Base-by-base conservation (phyloP, 2,113 vertebrate genomes). In the Rhinogobius similis region DNA sequence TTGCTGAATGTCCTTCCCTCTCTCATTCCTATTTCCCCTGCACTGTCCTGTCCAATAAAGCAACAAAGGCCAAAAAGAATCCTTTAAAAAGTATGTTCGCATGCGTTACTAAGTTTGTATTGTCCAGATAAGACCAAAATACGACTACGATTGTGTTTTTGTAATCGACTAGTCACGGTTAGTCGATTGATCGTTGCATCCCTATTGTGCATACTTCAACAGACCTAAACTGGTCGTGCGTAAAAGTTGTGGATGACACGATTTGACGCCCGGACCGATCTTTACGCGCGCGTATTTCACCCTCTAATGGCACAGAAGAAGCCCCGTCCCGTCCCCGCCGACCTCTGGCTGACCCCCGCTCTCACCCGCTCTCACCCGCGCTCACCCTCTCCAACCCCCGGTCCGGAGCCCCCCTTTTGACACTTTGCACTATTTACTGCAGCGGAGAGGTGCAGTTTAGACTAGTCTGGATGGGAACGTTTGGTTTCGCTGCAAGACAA, bases 361-460 rank as follows among this genome's bases (percentile, higher is more conserved):
- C 91, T 90, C 46, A 48, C 85, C 94, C 53, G 13, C 53, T 92
- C 91, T 90, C 46, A 48, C 18, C 46, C 50, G 11, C n/a, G 9
- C 48, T 46, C 90, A 92, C 83, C 86, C 86, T 84, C 65, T 93
- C 88, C 93, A 93, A 91, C 92, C 92, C 85, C 84, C 89, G 4
- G 4, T 36, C 8, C 8, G 91, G 92, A 52, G 88, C 91, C 92
- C 92, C 95, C 91, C 92, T 91, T 95, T 48, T 95, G 95, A 95
- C 95, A 93, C 94, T 96, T n/a, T 95, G 58, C 93, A 93, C 94
- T 91, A 92, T 92, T 87, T 91, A 93, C 92, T 91, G 90, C 92
- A 92, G 89, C 90, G 89, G 87, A 79, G 23, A n/a, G 92, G 83
- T 87, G 67, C 78, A 50, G 71, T 67, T 63, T 52, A 26, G 12